Evolutionary conservation across 2,113 vertebrate species (phyloP), one percentile per base, ranked within the genome.

Genomic region (Copsychus sechellarum): DNA sequence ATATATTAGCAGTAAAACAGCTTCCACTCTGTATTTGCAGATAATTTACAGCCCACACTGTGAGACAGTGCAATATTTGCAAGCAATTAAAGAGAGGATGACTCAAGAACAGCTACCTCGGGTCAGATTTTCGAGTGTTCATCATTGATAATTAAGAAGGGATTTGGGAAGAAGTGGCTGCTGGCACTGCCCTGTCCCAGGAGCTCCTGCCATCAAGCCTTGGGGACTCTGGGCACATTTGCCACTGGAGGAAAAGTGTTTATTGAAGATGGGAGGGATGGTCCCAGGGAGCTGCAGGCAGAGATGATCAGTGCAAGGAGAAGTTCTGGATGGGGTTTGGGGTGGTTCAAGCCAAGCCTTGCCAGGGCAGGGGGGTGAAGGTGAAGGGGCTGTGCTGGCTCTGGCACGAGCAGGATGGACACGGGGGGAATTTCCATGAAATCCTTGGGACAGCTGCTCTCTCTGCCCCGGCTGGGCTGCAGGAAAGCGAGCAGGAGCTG

Each of bases 31-130:
- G 86, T 90, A 92, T 94, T 95, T 93, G 79, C 80, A 53, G 43
- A 71, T 78, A 92, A 96, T 96, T 96, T 96, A 92, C 95, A 81
- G 79, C 93, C 93, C 88, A 94, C 82, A 56, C 74, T 83, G 95
- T 4, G 61, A 95, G 94, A 76, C 84, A 54, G 70, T 42, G 93
- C 64, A 95, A 94, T 95, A 93, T 93, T 95, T 96, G 94, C 72
- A 78, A 92, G 93, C 92, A 90, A 92, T 96, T 97, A 95, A 90
- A 58, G 64, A 53, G 64, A 60, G 60, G 82, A 83, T 97, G 94
- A 95, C 82, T 97, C 93, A 96, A 92, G 71, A 74, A 40, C 85
- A 81, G 82, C 66, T 76, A 93, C 88, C 72, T 42, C 36, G 14
- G 94, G 93, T 94, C 96, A 81, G 79, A 43, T 83, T 78, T 70